Conservation (phyloP, 1,140 invertebrate species). For the Goniozus legneri region DNA sequence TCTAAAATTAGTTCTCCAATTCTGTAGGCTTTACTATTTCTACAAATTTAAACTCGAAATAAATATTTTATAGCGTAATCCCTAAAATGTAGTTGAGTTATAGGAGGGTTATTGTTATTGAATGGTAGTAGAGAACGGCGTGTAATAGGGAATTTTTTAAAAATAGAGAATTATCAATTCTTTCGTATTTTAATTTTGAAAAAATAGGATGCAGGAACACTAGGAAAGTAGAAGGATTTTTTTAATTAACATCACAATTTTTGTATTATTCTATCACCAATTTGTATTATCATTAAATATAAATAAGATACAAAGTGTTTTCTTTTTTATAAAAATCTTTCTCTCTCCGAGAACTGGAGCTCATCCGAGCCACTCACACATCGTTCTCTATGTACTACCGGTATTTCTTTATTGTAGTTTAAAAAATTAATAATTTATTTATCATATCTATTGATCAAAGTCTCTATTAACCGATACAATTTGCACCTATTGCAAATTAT, state of each 20-base stretch:
- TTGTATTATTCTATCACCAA: constrained; percentile 39
- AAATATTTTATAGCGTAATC: no score
- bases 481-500: no score
- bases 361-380: no score
- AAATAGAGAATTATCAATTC: constrained; percentile 4
- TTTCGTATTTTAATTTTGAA: constrained; percentile 19
- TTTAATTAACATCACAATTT: constrained; percentile 43
- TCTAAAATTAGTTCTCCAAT: no score
- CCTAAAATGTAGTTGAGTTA: no score
- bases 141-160: constrained; percentile 21
- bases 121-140: constrained; percentile 41
- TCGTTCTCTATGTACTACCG: constrained; percentile 42
- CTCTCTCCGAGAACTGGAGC: no score
- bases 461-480: no score
- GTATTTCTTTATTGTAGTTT: constrained; percentile 24
- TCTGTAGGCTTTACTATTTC: no score
- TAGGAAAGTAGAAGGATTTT: constrained; percentile 38
- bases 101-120: no score
- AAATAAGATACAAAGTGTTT: constrained; percentile 40
- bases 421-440: no score
- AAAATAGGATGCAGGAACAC: constrained; percentile 27
- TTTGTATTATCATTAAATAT: constrained; percentile 42
- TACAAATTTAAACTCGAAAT: no score
- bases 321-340: constrained; percentile 24
- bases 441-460: no score